phyloP scores from a whole-genome alignment of 2,113 vertebrate genomes.

The Tyrannus savana region DNA sequence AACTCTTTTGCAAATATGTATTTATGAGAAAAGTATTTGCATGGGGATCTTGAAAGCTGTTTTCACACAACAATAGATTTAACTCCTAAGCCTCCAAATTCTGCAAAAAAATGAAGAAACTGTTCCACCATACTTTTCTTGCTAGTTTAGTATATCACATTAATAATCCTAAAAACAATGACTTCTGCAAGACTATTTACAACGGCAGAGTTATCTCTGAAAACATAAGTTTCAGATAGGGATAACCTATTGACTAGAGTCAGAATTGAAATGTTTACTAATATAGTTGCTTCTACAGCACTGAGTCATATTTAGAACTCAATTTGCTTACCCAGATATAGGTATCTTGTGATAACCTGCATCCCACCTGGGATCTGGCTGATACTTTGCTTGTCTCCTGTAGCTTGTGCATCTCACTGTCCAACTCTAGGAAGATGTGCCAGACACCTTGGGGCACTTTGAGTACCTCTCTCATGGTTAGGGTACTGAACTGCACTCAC shows the following conservation, averaged over 20 bases:
- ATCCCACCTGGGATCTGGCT: background rate
- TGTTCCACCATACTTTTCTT: background rate
- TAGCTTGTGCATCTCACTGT: background rate
- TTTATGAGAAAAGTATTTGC: background rate
- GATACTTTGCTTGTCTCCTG: background rate
- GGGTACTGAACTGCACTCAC: background rate
- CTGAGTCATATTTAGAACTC: background rate
- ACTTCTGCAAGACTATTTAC: background rate
- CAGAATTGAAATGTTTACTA: background rate
- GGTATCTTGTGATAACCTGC: background rate
- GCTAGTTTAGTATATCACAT: background rate
- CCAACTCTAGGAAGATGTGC: background rate
- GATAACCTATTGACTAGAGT: background rate
- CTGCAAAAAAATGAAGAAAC: background rate
- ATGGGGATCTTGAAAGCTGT: background rate
- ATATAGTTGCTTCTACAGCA: background rate
- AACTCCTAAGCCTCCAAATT: background rate
- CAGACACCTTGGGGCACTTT: background rate
- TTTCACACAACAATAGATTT: background rate
- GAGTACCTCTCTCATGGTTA: background rate
- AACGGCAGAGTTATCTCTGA: background rate
- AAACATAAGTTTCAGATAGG: background rate
- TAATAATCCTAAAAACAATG: background rate
- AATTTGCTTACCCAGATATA: background rate
- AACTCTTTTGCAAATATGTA: conserved; percentile 36